phyloP scores from a whole-genome alignment of 64 coral and sea anemone genomes.

The Stichodactyla helianthus region DNA sequence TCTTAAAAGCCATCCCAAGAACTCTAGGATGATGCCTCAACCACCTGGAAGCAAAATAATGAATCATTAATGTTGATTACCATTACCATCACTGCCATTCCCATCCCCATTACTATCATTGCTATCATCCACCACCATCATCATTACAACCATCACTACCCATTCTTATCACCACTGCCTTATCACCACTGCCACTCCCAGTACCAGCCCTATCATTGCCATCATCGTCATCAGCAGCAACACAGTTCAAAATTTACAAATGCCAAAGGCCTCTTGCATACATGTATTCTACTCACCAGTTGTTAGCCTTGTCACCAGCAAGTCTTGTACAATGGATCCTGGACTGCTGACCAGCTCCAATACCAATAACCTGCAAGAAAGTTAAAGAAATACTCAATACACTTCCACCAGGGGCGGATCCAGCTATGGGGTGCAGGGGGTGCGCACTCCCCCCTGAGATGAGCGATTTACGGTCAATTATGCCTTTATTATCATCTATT shows the following conservation, averaged over 20 bases:
- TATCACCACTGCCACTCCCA: not conserved
- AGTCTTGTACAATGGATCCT: conserved; percentile 94
- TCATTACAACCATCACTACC: too few species aligned
- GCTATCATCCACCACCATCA: too few species aligned
- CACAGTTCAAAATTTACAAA: not conserved
- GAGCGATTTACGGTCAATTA: too few species aligned
- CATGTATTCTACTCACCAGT: conserved; percentile 48
- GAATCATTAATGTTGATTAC: not conserved
- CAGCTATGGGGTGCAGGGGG: too few species aligned
- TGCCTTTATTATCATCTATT: too few species aligned
- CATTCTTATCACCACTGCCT: not conserved
- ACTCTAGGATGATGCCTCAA: conserved; percentile 87
- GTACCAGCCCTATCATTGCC: too few species aligned
- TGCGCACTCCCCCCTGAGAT: too few species aligned
- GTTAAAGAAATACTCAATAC: too few species aligned
- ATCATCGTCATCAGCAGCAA: not conserved
- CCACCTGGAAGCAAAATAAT: conserved; percentile 60
- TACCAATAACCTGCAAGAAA: conserved; percentile 76
- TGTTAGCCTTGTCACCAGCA: conserved; percentile 96
- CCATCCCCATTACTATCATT: too few species aligned
- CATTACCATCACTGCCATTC: not conserved
- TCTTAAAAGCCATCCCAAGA: conserved; percentile 79
- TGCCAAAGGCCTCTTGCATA: not conserved
- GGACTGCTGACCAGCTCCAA: conserved; percentile 96
- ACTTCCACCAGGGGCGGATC: not conserved